These are phyloP conservation scores for Pocillopora damicornis DNA, from an alignment of 64 coral and sea anemone genomes.

Conservation along the genomic window DNA sequence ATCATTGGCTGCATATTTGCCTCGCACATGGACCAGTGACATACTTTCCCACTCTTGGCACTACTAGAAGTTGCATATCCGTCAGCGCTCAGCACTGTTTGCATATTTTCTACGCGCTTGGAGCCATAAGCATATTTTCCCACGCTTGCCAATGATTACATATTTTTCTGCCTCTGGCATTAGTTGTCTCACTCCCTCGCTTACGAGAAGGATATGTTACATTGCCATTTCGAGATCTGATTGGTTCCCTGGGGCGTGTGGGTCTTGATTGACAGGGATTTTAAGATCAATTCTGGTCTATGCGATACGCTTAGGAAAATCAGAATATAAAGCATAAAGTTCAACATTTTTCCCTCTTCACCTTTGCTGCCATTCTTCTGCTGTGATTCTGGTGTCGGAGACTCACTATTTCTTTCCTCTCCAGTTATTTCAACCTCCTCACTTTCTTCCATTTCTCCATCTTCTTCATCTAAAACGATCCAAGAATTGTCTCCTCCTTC, in stretches of 20 bases:
- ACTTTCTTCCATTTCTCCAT: conserved; percentile 44
- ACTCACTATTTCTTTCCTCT: not conserved
- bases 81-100: not conserved
- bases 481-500: conserved; percentile 62
- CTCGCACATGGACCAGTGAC: too few relatives aligned
- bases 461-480: conserved; percentile 41
- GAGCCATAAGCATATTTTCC: not conserved
- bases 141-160: not conserved
- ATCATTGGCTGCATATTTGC: too few relatives aligned
- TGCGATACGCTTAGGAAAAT: not conserved
- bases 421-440: conserved; percentile 26
- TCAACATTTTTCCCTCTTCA: not conserved
- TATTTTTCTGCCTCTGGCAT: too few relatives aligned
- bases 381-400: not conserved
- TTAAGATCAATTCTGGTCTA: too few relatives aligned
- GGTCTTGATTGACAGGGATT: too few relatives aligned
- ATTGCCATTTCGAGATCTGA: too few relatives aligned
- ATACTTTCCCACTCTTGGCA: too few relatives aligned
- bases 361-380: conserved; percentile 6
- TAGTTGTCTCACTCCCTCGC: too few relatives aligned
- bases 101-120: not conserved
- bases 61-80: too few relatives aligned
- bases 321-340: not conserved
- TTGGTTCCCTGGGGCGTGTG: too few relatives aligned
- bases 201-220: not conserved